These are phyloP conservation scores for Conopomorpha cramerella DNA, from an alignment of 1,140 invertebrate species.

Conservation along the genomic window DNA sequence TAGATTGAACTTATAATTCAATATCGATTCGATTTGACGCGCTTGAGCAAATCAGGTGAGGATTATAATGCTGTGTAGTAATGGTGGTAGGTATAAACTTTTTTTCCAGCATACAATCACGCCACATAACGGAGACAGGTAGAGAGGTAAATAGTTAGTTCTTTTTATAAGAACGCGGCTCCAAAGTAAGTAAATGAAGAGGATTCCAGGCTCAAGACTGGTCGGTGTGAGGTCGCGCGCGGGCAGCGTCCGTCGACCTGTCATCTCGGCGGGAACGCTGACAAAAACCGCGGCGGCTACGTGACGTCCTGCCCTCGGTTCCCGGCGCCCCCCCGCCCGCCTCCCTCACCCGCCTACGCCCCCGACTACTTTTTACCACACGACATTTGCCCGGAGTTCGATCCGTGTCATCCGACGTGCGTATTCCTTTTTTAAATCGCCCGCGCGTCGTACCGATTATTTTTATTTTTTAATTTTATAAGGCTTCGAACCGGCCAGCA, in stretches of 20 bases:
- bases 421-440: constrained; percentile 57
- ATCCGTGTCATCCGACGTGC: constrained; percentile 57
- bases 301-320: constrained; percentile 44
- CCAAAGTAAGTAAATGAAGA: constrained; percentile 42
- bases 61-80: too few species aligned
- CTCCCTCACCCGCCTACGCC: constrained; percentile 11
- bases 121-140: too few species aligned
- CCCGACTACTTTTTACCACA: constrained; percentile 55
- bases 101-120: too few species aligned
- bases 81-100: too few species aligned
- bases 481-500: constrained; percentile 31
- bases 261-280: constrained; percentile 57
- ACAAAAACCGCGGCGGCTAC: constrained; percentile 57
- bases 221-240: too few species aligned
- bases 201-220: too few species aligned
- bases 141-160: too few species aligned
- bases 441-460: constrained; percentile 36
- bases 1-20: too few species aligned
- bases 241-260: constrained; percentile 50
- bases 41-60: too few species aligned
- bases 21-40: too few species aligned
- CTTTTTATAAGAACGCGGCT: too few species aligned
- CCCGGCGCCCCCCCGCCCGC: constrained; percentile 6
- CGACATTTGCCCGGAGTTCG: constrained; percentile 59
- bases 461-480: constrained; percentile 58